Evolutionary conservation across 2,113 vertebrate genomes (phyloP).

Genomic region (Syrmaticus mikado): DNA sequence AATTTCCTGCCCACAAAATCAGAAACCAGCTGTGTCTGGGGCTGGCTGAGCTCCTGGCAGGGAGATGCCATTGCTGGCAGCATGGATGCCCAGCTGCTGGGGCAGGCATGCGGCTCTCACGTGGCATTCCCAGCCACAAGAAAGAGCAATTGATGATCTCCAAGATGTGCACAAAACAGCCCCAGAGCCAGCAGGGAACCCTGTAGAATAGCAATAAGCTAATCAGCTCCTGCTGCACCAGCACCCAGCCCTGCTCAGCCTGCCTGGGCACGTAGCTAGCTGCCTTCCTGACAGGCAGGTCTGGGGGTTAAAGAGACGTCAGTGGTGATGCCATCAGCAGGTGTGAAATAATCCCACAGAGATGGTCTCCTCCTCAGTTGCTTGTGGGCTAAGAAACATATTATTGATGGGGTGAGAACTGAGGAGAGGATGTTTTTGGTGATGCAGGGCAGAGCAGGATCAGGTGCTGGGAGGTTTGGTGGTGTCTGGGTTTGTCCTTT

Average conservation of each 20-base stretch:
- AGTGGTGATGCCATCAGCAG: neutral
- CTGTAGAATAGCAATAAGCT: slow-evolving; percentile 35
- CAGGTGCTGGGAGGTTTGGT: neutral
- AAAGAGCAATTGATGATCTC: slow-evolving; percentile 34
- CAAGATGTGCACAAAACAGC: neutral
- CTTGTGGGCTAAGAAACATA: neutral
- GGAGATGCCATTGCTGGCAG: neutral
- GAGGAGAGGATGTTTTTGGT: fast-evolving
- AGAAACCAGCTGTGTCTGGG: neutral
- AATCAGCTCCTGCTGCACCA: neutral
- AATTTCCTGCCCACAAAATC: neutral
- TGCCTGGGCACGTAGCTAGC: fast-evolving
- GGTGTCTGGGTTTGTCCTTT: neutral
- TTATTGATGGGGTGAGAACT: neutral
- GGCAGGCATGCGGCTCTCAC: fast-evolving
- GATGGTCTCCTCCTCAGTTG: neutral
- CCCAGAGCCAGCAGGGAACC: neutral
- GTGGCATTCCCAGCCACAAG: neutral
- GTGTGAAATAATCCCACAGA: neutral
- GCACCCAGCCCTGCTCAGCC: neutral
- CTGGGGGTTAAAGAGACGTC: neutral
- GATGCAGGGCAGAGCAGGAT: neutral
- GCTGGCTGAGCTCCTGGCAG: neutral
- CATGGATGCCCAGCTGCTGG: neutral
- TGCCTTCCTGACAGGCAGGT: fast-evolving